Percentiles rank a stretch among this genome's conserved stretches.
Conservation (phyloP, 2,113 vertebrate genomes). For the Mustela nigripes region DNA sequence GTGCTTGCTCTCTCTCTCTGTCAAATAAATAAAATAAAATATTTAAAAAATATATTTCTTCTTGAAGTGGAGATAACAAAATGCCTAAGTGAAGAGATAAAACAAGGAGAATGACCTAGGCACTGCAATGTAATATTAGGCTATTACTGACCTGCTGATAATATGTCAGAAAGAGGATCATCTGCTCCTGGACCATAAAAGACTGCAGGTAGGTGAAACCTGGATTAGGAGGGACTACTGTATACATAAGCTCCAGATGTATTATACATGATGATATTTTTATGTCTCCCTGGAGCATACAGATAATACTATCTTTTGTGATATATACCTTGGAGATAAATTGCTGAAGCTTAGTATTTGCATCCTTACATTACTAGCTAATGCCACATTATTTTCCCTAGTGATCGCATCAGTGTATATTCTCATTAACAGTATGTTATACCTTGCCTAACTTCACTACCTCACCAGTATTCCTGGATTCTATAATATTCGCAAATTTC, state of each 20-base stretch:
- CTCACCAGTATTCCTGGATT: not conserved
- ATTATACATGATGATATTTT: not conserved
- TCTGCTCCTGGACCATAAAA: not conserved
- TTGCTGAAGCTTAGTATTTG: not conserved
- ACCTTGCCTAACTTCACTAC: not conserved
- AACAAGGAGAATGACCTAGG: not conserved
- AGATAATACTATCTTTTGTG: not conserved
- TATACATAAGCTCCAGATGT: not conserved
- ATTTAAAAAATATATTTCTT: not conserved
- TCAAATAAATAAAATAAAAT: not conserved
- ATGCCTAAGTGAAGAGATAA: not conserved
- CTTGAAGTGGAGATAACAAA: not conserved
- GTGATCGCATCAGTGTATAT: not conserved
- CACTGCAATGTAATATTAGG: not conserved
- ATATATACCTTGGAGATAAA: not conserved
- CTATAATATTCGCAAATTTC: not conserved
- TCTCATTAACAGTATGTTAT: not conserved
- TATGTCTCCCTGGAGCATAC: not conserved
- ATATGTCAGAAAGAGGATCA: not conserved
- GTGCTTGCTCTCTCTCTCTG: not conserved
- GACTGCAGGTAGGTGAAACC: not conserved
- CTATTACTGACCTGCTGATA: not conserved
- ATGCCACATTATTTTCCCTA: not conserved
- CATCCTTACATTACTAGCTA: not conserved
- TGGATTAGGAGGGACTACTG: not conserved